Percentiles rank a stretch among this genome's conserved stretches.
Evolutionary conservation across 2,113 vertebrate genomes (phyloP).

Genomic region (Formicarius rufipectus): DNA sequence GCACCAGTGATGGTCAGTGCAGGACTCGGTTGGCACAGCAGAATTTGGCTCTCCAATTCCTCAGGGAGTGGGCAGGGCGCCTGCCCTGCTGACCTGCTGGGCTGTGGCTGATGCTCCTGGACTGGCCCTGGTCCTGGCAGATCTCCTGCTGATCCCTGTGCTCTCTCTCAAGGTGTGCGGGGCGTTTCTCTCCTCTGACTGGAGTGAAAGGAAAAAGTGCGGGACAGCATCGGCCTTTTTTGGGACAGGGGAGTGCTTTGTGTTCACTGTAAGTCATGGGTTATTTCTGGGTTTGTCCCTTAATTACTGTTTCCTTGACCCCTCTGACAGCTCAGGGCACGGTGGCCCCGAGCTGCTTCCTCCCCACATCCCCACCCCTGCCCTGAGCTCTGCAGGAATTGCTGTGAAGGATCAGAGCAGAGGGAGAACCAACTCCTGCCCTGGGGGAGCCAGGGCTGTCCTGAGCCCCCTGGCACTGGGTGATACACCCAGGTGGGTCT

Average conservation of each 20-base stretch:
- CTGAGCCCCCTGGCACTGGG: accelerated
- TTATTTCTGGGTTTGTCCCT: not conserved
- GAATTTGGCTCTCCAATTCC: not conserved
- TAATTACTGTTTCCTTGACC: not conserved
- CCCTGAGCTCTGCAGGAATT: not conserved
- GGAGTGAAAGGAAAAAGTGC: constrained; percentile 77
- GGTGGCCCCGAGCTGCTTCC: not conserved
- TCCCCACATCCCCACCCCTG: accelerated
- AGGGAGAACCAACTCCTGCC: not conserved
- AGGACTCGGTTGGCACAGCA: not conserved
- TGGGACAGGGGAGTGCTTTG: constrained; percentile 87
- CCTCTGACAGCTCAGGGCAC: not conserved
- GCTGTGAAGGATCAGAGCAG: not conserved
- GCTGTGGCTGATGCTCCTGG: accelerated
- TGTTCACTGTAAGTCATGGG: constrained; percentile 79
- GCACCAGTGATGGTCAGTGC: not conserved
- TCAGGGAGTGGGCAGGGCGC: not conserved
- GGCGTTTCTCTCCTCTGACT: constrained; percentile 82
- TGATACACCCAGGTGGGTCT: not conserved
- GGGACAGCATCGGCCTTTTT: constrained; percentile 72
- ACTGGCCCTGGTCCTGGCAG: not conserved
- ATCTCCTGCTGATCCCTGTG: not conserved
- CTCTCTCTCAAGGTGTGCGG: constrained; percentile 77
- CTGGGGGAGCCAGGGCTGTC: accelerated
- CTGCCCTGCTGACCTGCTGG: accelerated